Percentiles rank a stretch among this genome's conserved stretches.
These are phyloP conservation scores for Coracias cyanogaster DNA, from an alignment of 2,797 vertebrate species.

Conservation along the genomic window DNA sequence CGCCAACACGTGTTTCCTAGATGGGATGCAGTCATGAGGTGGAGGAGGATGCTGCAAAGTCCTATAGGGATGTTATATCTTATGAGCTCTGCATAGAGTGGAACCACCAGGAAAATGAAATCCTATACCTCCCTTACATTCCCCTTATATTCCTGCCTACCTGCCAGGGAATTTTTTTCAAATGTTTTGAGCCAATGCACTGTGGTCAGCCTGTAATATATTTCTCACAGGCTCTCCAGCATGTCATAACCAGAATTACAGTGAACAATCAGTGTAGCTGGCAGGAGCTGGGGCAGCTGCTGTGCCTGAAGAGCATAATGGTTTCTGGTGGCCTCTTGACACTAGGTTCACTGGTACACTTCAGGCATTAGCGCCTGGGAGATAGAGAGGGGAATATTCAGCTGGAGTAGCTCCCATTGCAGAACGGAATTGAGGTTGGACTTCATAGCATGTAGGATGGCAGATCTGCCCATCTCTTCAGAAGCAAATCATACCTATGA, in stretches of 20 bases:
- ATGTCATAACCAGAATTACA: background rate
- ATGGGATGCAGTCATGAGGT: background rate
- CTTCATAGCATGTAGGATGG: background rate
- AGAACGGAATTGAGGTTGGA: background rate
- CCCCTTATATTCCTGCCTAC: background rate
- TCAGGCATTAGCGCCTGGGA: background rate
- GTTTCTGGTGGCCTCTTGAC: background rate
- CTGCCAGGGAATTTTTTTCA: background rate
- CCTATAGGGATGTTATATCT: background rate
- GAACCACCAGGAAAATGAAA: background rate
- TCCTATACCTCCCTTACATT: background rate
- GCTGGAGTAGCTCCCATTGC: background rate
- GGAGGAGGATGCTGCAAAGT: background rate
- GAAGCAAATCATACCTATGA: background rate
- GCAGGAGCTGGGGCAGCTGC: background rate
- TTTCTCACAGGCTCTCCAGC: background rate
- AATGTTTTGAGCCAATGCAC: background rate
- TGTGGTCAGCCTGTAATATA: background rate
- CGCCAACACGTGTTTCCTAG: background rate
- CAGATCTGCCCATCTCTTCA: background rate
- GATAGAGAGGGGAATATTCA: background rate
- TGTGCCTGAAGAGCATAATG: background rate
- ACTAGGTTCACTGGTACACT: background rate
- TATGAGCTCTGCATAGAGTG: accelerated
- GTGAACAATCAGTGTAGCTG: background rate